These are phyloP conservation scores for Gobius niger DNA, from an alignment of 2,113 vertebrate genomes.

Conservation along the genomic window DNA sequence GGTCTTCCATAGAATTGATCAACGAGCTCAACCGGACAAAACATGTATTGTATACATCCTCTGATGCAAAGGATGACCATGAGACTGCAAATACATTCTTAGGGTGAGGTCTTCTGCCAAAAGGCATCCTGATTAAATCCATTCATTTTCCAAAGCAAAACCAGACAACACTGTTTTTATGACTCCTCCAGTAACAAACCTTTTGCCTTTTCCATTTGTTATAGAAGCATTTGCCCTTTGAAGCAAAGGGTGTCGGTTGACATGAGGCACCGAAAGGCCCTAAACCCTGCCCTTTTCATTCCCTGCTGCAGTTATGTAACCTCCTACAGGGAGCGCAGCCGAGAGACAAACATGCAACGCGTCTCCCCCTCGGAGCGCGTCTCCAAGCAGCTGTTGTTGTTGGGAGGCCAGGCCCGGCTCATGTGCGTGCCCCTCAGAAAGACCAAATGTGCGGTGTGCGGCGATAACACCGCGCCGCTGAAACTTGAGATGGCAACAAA, in stretches of 20 bases:
- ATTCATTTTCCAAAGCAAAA: no score
- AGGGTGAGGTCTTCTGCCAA: no score
- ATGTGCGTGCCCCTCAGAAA: not conserved
- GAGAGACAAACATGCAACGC: conserved; percentile 59
- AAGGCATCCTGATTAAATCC: no score
- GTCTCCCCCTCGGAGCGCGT: conserved; percentile 37
- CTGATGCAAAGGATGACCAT: no score
- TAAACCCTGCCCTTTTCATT: conserved; percentile 24
- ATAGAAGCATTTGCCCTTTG: not conserved
- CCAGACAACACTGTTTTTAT: not conserved
- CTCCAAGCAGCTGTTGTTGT: conserved; percentile 56
- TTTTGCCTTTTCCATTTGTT: not conserved
- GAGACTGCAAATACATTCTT: no score
- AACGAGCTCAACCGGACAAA: conserved; percentile 1
- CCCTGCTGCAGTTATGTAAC: conserved; percentile 45
- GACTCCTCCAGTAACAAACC: no score
- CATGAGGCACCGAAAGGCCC: conserved; percentile 5
- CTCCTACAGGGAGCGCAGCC: conserved; percentile 52
- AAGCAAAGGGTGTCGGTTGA: not conserved
- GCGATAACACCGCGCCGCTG: conserved; percentile 8
- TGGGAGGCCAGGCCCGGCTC: conserved; percentile 23
- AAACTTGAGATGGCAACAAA: conserved; percentile 7
- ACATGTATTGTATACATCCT: not conserved
- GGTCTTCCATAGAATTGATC: not conserved
- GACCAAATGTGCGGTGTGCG: not conserved